Conservation (phyloP, 2,797 vertebrate species). For the Chelon labrosus region DNA sequence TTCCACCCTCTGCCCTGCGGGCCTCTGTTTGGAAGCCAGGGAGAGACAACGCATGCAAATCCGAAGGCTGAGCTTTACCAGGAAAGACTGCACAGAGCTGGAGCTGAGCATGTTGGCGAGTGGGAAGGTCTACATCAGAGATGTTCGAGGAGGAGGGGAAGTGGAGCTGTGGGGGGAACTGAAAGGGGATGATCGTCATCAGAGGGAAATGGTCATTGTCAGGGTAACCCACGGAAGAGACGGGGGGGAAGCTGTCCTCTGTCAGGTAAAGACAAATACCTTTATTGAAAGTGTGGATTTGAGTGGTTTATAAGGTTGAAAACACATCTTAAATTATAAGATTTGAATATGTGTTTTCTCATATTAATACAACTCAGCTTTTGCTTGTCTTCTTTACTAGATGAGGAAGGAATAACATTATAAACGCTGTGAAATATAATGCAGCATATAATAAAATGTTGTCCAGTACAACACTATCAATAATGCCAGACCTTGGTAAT, state of each 20-base stretch:
- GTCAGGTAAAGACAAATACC: conserved; percentile 87
- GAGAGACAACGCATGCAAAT: conserved; percentile 61
- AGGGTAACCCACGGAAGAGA: conserved; percentile 82
- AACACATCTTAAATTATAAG: neutral
- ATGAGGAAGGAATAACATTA: too few relatives aligned
- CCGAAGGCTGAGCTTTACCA: conserved; percentile 85
- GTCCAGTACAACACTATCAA: too few relatives aligned
- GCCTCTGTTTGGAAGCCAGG: conserved; percentile 78
- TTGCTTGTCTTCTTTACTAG: too few relatives aligned
- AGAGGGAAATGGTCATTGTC: conserved; percentile 86
- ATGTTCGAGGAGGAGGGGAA: conserved; percentile 54
- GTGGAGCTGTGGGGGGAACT: conserved; percentile 87
- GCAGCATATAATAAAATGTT: too few relatives aligned
- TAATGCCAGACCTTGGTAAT: too few relatives aligned
- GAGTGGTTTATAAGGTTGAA: neutral
- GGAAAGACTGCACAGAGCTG: conserved; percentile 79
- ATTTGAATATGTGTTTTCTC: too few relatives aligned
- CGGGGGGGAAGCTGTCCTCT: conserved; percentile 93
- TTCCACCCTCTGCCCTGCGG: conserved; percentile 85
- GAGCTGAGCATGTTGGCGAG: conserved; percentile 84
- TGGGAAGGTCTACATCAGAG: conserved; percentile 82
- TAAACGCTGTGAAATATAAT: too few relatives aligned
- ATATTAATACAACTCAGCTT: too few relatives aligned
- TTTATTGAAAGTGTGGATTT: neutral
- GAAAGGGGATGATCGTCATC: conserved; percentile 58